Conservation (phyloP, 2,113 vertebrate genomes). For the Benthochromis sp. region DNA sequence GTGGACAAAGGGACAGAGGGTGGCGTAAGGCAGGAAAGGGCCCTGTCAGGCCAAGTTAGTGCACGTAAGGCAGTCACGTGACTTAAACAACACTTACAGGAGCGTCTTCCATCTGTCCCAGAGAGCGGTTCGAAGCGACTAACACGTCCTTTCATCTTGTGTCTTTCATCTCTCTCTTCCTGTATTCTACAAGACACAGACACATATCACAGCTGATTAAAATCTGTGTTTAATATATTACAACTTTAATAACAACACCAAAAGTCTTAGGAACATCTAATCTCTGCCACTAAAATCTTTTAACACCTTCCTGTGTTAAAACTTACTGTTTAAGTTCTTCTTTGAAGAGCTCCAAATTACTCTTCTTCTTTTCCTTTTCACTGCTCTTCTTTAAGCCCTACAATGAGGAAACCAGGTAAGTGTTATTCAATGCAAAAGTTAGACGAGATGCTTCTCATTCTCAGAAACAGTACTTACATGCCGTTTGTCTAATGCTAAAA, state of each 20-base stretch:
- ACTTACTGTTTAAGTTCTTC: constrained; percentile 98
- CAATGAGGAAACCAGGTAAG: constrained; percentile 21
- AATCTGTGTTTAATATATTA: neutral
- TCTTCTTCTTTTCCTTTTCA: constrained; percentile 99
- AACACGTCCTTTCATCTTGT: constrained; percentile 93
- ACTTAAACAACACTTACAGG: constrained; percentile 76
- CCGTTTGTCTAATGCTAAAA: constrained; percentile 87
- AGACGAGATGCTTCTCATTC: neutral
- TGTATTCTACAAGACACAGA: constrained; percentile 79
- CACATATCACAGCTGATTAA: neutral
- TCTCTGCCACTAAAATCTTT: neutral
- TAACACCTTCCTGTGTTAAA: neutral
- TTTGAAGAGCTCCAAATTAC: constrained; percentile 98
- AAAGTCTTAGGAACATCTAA: neutral
- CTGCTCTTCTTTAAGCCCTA: constrained; percentile 83
- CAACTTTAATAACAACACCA: neutral
- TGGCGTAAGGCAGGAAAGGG: neutral
- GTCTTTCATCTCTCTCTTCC: constrained; percentile 93
- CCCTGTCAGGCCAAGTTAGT: neutral
- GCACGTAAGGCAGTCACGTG: neutral
- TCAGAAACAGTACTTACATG: constrained; percentile 74
- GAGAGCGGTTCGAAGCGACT: constrained; percentile 95
- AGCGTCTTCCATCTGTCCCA: constrained; percentile 83
- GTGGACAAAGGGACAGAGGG: neutral
- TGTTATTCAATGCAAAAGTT: neutral